Evolutionary conservation across 64 coral and sea anemone species (phyloP).

Genomic region (Montipora efflorescens): DNA sequence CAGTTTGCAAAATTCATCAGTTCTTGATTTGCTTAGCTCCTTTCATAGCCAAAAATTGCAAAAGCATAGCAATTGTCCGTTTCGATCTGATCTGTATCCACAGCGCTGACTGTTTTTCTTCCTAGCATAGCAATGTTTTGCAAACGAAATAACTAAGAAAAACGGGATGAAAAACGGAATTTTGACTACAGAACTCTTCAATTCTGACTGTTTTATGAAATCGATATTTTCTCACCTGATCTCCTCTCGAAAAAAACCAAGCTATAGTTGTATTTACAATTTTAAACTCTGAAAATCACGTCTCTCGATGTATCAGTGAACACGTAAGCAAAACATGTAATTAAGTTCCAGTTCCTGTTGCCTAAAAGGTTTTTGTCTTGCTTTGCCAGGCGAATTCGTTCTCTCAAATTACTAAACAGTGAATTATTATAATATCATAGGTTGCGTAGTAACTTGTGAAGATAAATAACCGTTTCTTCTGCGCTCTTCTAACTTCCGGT

Average conservation of each 20-base stretch:
- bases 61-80: neutral
- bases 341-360: too few species aligned
- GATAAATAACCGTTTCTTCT: neutral
- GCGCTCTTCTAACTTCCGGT: neutral
- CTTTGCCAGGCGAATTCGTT: neutral
- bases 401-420: neutral
- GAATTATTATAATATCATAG: neutral
- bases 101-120: neutral
- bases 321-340: neutral
- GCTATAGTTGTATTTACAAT: neutral
- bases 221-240: too few species aligned
- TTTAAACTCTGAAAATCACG: neutral
- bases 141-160: neutral
- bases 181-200: neutral
- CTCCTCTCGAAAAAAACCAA: neutral
- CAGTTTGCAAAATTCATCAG: neutral
- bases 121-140: neutral
- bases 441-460: neutral
- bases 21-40: neutral
- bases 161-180: neutral
- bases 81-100: neutral
- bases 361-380: neutral
- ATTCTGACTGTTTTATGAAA: neutral
- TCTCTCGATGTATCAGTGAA: neutral
- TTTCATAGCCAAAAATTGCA: neutral